phyloP scores from a whole-genome alignment of 2,113 vertebrate species.

The Lycocorax pyrrhopterus region DNA sequence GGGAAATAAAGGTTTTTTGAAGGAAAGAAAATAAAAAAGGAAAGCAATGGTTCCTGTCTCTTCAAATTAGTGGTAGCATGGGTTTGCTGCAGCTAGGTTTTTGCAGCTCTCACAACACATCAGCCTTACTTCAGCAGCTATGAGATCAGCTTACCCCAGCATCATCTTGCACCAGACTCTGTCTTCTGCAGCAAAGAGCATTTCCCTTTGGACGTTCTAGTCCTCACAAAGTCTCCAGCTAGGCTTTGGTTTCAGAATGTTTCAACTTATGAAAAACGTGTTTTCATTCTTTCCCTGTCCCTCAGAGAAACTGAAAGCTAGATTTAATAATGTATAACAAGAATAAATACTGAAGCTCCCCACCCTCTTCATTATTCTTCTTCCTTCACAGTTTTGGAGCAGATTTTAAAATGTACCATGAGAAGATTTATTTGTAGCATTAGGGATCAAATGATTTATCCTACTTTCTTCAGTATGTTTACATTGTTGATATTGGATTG shows the following conservation, averaged over 20 bases:
- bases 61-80: constrained; percentile 50
- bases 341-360: neutral
- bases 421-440: neutral
- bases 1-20: constrained; percentile 36
- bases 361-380: neutral
- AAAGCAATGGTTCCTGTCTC: constrained; percentile 67
- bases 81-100: neutral
- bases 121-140: neutral
- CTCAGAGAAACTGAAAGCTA: neutral
- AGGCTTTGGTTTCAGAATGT: neutral
- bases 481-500: neutral
- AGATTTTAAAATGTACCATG: neutral
- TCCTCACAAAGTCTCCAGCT: neutral
- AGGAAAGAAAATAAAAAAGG: constrained; percentile 30
- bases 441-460: neutral
- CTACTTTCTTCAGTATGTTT: neutral
- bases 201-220: neutral
- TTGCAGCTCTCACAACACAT: constrained; percentile 1
- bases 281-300: neutral
- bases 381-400: neutral
- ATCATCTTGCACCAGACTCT: neutral
- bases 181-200: neutral
- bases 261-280: neutral
- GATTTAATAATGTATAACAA: neutral
- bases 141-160: neutral